phyloP scores from a whole-genome alignment of 2,113 vertebrate genomes.

The Seriola aureovittata region DNA sequence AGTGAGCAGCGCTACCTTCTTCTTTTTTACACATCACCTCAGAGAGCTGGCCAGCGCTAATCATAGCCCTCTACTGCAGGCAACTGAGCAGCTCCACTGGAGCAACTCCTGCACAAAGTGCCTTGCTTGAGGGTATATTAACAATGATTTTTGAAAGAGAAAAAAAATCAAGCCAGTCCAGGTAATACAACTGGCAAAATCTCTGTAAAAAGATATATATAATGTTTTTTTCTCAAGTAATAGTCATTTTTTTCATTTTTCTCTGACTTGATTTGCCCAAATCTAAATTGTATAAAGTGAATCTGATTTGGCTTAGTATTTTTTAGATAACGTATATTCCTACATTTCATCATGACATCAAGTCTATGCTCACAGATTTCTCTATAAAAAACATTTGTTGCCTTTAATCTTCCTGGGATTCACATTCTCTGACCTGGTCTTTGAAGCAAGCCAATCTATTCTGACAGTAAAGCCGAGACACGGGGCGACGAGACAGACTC shows the following conservation, averaged over 20 bases:
- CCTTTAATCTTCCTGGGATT: conserved; percentile 5
- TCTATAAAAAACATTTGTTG: background rate
- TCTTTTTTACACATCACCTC: conserved; percentile 40
- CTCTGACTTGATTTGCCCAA: background rate
- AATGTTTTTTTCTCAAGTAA: background rate
- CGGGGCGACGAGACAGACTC: background rate
- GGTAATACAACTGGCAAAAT: conserved; percentile 41
- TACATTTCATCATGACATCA: background rate
- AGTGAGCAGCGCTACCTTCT: conserved; percentile 36
- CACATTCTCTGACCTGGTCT: conserved; percentile 10
- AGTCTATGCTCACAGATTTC: conserved; percentile 18
- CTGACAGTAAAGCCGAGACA: background rate
- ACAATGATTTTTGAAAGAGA: conserved; percentile 29
- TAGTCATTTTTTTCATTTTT: background rate
- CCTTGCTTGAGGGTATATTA: conserved; percentile 52
- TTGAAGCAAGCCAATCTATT: conserved; percentile 7
- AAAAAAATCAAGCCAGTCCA: conserved; percentile 26
- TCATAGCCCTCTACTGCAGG: conserved; percentile 64
- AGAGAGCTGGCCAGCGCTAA: conserved; percentile 67
- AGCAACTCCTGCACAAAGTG: conserved; percentile 60
- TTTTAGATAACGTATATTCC: background rate
- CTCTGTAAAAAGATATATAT: background rate
- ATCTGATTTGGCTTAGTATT: background rate
- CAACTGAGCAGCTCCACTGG: conserved; percentile 57
- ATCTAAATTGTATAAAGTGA: background rate